phyloP scores from a whole-genome alignment of 64 coral and sea anemone species.

The Montipora capricornis region DNA sequence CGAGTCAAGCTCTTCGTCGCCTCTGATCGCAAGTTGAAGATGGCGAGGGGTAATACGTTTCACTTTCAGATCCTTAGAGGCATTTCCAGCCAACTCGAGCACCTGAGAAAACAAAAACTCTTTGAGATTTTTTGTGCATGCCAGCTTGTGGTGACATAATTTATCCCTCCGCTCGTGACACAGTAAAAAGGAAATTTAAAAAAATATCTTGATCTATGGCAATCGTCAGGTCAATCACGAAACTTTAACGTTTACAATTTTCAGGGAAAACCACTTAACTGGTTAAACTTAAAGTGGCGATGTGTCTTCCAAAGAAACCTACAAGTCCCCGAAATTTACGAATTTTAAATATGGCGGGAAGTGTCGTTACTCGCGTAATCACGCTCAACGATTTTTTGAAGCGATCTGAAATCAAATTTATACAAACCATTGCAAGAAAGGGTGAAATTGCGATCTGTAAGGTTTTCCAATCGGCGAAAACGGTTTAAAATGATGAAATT shows the following conservation, averaged over 20 bases:
- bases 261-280: too few relatives aligned
- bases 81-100: conserved; percentile 99
- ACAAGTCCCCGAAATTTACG: too few relatives aligned
- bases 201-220: too few relatives aligned
- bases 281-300: too few relatives aligned
- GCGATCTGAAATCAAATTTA: not conserved
- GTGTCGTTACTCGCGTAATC: conserved; percentile 47
- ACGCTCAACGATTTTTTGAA: not conserved
- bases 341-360: conserved; percentile 97
- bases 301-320: too few relatives aligned
- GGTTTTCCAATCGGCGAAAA: not conserved
- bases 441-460: not conserved
- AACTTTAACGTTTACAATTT: too few relatives aligned
- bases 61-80: conserved; percentile 99
- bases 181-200: not conserved
- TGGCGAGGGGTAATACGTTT: conserved; percentile 99
- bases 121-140: not conserved
- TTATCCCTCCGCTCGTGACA: not conserved
- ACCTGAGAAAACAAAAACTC: conserved; percentile 50
- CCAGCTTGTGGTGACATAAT: not conserved
- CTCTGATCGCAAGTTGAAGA: conserved; percentile 98
- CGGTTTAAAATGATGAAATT: not conserved
- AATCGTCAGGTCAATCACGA: too few relatives aligned
- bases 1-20: conserved; percentile 99
- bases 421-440: not conserved